phyloP scores from a whole-genome alignment of 2,797 vertebrate genomes.

The Thripadectes ignobilis region DNA sequence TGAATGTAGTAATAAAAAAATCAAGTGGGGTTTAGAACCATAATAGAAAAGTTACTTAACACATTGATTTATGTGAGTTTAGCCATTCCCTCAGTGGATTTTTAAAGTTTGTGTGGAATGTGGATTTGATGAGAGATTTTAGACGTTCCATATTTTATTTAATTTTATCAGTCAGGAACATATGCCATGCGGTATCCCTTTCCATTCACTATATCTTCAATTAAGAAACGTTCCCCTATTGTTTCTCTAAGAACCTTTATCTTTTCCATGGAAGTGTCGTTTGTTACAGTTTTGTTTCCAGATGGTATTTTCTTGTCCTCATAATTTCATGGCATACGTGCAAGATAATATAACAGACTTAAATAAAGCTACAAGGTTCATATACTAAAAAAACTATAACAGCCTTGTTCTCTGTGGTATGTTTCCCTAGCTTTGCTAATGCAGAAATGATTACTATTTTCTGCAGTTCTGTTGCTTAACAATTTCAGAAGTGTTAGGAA shows the following conservation, averaged over 20 bases:
- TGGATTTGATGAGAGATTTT: neutral
- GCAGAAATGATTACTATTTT: neutral
- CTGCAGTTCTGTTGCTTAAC: neutral
- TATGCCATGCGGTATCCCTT: neutral
- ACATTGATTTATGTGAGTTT: neutral
- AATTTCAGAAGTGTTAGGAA: neutral
- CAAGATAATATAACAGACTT: neutral
- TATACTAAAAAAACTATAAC: neutral
- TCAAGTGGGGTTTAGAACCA: neutral
- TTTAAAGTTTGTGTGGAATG: neutral
- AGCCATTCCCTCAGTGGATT: neutral
- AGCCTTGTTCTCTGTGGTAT: neutral
- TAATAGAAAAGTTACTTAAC: neutral
- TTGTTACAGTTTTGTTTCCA: neutral
- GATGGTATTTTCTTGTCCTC: neutral
- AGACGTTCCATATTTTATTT: neutral
- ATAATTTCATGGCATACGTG: neutral
- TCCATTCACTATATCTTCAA: neutral
- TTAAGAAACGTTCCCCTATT: neutral
- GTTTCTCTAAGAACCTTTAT: neutral
- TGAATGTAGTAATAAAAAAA: neutral
- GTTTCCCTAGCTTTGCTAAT: neutral
- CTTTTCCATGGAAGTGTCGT: neutral
- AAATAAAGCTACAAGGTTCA: neutral
- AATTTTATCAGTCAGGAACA: neutral